Evolutionary conservation across 2,888 invertebrate genomes (phyloP).

Genomic region (Dasypolia templi): DNA sequence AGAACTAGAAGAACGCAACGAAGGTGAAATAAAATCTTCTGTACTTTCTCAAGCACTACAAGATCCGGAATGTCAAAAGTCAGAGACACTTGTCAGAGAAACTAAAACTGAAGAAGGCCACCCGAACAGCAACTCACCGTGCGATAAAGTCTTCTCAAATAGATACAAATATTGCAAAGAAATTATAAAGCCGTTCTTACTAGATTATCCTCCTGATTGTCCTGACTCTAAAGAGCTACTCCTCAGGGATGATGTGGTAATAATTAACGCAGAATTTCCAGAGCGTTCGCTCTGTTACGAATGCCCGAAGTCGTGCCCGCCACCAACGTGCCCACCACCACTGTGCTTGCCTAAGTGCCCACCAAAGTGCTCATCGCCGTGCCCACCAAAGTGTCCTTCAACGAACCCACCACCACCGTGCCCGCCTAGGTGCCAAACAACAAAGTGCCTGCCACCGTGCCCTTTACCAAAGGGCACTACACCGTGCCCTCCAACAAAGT

Average conservation of each 20-base stretch:
- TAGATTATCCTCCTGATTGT: constrained; percentile 63
- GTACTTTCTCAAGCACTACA: constrained; percentile 71
- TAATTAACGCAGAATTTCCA: constrained; percentile 67
- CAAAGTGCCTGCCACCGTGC: neutral
- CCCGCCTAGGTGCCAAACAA: neutral
- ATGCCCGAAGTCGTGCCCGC: neutral
- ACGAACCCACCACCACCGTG: neutral
- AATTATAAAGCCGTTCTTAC: constrained; percentile 74
- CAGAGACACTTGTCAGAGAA: constrained; percentile 70
- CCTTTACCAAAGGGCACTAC: neutral
- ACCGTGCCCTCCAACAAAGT: neutral
- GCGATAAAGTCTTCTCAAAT: constrained; percentile 57
- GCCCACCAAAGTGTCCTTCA: constrained; percentile 4
- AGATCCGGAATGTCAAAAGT: constrained; percentile 65
- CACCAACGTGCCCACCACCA: neutral
- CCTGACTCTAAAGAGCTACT: constrained; percentile 68
- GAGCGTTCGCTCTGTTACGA: constrained; percentile 66
- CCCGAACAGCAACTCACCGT: constrained; percentile 42
- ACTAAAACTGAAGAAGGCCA: constrained; percentile 69
- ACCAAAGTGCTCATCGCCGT: neutral
- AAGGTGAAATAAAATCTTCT: constrained; percentile 66
- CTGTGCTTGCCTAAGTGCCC: neutral
- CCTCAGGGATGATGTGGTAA: constrained; percentile 63
- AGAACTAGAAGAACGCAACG: constrained; percentile 43
- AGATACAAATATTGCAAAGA: constrained; percentile 75